Evolutionary conservation across 2,113 vertebrate genomes (phyloP), one percentile per base, ranked within the genome.

Genomic region (Solea solea): DNA sequence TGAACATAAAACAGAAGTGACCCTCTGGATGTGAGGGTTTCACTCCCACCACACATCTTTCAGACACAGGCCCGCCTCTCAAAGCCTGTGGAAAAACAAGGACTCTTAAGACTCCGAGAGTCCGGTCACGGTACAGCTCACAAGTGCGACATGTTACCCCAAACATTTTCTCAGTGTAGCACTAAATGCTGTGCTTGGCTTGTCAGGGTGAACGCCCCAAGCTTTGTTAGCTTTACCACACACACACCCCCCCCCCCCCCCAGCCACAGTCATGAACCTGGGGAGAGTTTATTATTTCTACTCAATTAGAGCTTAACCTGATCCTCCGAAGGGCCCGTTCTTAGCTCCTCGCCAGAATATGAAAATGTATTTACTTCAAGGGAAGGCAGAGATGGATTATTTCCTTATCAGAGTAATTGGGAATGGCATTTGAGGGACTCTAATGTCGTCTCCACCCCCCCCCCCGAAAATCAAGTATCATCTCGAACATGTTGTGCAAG

Each of bases 1-100:
- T 9, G 9, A 85, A 90, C 86, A 86, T 86, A 75, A 88, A 91
- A 56, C 86, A 88, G 86, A 85, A 72, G 71, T 91, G 86, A 85
- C 87, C 87, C 74, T 53, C 4, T 25, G 71, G n/a, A 58, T 74
- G 52, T 39, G n/a, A 76, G 71, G 59, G 76, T 57, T 44, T 79
- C 73, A 77, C 86, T 89, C 88, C 83, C 88, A 82, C 78, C 69
- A 68, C 69, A 68, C 78, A 76, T 87, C 85, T 74, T 66, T 82
- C 75, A 88, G 74, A 82, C 45, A 51, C 49, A 48, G 52, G 54
- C 40, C 2, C 68, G 34, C 53, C 1, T 15, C 76, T 83, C 52
- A 72, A 15, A 67, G 41, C 49, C 9, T 55, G 14, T 72, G 78
- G 52, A 67, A 87, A 85, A 88, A 89, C 69, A 81, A 68, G 58